These are phyloP conservation scores for Threskiornis aethiopicus DNA, from an alignment of 2,797 vertebrate genomes.

Conservation along the genomic window DNA sequence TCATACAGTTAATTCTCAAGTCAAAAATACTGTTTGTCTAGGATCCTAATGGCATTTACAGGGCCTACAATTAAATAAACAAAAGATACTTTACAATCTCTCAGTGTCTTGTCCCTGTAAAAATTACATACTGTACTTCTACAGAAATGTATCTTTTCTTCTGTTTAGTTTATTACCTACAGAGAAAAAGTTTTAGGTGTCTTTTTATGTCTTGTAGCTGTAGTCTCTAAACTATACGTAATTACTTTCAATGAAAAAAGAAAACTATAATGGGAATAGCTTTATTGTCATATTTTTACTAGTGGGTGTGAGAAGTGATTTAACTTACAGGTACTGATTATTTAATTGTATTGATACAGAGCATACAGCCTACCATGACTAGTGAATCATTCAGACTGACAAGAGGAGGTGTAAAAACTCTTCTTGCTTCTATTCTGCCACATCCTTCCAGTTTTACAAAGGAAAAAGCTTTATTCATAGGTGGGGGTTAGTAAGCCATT, in stretches of 20 bases:
- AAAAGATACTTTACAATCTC: conserved; percentile 27
- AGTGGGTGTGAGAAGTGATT: conserved; percentile 79
- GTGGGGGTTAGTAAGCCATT: conserved; percentile 41
- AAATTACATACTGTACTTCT: conserved; percentile 30
- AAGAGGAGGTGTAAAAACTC: conserved; percentile 75
- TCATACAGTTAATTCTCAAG: conserved; percentile 7
- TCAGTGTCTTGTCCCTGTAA: background rate
- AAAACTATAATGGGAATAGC: conserved; percentile 70
- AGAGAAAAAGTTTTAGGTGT: conserved; percentile 68
- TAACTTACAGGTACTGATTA: conserved; percentile 82
- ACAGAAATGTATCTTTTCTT: conserved; percentile 54
- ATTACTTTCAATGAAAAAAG: conserved; percentile 73
- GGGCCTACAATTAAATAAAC: conserved; percentile 51
- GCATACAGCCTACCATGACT: conserved; percentile 71
- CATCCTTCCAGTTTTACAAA: conserved; percentile 57
- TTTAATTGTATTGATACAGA: conserved; percentile 79
- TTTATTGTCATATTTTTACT: conserved; percentile 79
- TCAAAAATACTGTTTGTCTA: conserved; percentile 24
- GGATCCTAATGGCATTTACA: conserved; percentile 27
- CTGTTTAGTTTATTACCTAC: conserved; percentile 35
- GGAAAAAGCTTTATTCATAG: conserved; percentile 56
- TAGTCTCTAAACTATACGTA: conserved; percentile 70
- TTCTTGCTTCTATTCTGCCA: conserved; percentile 65
- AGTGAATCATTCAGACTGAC: conserved; percentile 77
- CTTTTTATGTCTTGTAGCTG: conserved; percentile 64